Evolutionary conservation across 2,888 invertebrate species (phyloP).

Genomic region (Lucinisca nassula): DNA sequence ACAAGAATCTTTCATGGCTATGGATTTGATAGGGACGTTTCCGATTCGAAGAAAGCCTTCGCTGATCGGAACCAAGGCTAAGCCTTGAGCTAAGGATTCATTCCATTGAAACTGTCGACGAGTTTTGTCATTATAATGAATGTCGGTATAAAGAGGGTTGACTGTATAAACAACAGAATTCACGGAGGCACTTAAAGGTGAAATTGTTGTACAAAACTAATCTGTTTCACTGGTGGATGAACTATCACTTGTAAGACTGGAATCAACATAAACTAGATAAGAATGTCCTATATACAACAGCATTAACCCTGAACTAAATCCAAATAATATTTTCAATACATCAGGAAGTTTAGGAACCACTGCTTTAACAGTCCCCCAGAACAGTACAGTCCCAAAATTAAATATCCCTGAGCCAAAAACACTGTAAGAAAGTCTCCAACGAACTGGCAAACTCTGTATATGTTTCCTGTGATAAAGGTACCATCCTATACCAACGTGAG

Average conservation of each 20-base stretch:
- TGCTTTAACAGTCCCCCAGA: slow-evolving; percentile 95
- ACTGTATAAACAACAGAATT: no score
- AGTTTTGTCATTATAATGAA: no score
- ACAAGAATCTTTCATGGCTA: no score
- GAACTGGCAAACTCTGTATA: slow-evolving; percentile 91
- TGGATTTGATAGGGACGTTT: no score
- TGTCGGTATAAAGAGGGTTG: no score
- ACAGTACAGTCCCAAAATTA: slow-evolving; percentile 96
- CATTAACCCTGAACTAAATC: slow-evolving; percentile 88
- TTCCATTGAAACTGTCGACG: no score
- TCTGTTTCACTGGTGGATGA: not conserved
- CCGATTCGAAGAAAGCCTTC: no score
- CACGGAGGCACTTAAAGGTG: no score
- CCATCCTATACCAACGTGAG: slow-evolving; percentile 94
- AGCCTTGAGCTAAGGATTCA: no score
- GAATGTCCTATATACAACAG: slow-evolving; percentile 76
- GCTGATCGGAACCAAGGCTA: no score
- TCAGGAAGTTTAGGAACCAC: slow-evolving; percentile 92
- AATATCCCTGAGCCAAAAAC: slow-evolving; percentile 91
- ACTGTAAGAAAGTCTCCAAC: slow-evolving; percentile 91
- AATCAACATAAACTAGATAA: slow-evolving; percentile 67
- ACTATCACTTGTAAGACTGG: not conserved
- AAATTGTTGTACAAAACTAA: no score
- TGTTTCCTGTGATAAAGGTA: slow-evolving; percentile 95
- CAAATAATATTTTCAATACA: slow-evolving; percentile 91